Base-by-base conservation (phyloP, 2,113 vertebrate genomes). In the Bolborhynchus lineola region DNA sequence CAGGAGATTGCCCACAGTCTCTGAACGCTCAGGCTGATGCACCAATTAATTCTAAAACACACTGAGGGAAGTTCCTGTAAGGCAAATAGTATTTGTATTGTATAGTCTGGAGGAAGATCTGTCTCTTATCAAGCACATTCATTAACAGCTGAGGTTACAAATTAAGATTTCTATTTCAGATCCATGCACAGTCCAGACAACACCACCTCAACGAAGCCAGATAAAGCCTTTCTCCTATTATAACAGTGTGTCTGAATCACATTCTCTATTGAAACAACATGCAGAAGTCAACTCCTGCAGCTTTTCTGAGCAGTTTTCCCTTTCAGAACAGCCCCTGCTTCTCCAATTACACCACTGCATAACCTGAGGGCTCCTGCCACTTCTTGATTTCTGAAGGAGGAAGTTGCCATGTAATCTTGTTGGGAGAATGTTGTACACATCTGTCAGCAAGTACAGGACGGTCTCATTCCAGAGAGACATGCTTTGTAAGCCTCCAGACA, bases 391-490 rank as follows among this genome's bases (percentile, higher is more conserved):
- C 49, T 68, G 94, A 88, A 88, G 91, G 94, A 97, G 94, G 96
- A 97, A 97, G 93, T 33, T 94, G 94, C 97, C 96, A 79, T 92
- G 97, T 97, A 93, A 98, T 96, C 97, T 97, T 77, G 10, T 52
- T 64, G 88, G 82, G 92, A 97, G 78, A 94, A 97, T 68, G 91
- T 75, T 95, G 94, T 82, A 86, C 78, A 79, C 95, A 91, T 97
- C 97, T 98, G 97, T 98, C 97, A 98, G 95, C 97, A 96, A 92
- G 95, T 64, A 52, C 80, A 91, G 82, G 95, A 97, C 81, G 93
- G 91, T 72, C 94, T 95, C 60, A 13, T 42, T 95, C 91, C 91
- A 88, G 94, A 97, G 95, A 97, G 95, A 95, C 57, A 24, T 67
- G 97, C 64, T 90, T 94, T 95, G 92, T 92, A 94, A 96, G 85